Conservation (phyloP, 2,113 vertebrate species). For the Rhea americana region DNA sequence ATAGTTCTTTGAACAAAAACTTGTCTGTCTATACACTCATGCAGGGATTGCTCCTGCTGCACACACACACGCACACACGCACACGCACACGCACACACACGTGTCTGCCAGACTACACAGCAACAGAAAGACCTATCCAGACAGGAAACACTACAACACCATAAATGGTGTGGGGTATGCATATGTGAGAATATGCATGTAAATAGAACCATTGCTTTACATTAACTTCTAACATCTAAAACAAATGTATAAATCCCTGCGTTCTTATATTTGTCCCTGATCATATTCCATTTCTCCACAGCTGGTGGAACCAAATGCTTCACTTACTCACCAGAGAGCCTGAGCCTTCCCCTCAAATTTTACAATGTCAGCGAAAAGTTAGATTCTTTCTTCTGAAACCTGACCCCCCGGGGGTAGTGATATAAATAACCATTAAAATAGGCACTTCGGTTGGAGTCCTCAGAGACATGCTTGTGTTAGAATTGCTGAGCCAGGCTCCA, state of each 20-base stretch:
- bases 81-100: too few relatives aligned
- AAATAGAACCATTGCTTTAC: constrained; percentile 66
- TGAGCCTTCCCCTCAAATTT: constrained; percentile 64
- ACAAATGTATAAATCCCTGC: constrained; percentile 46
- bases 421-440: constrained; percentile 76
- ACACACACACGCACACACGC: too few relatives aligned
- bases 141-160: neutral
- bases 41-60: neutral
- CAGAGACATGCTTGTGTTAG: neutral
- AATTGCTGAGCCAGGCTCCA: constrained; percentile 11
- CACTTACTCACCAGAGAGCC: constrained; percentile 58
- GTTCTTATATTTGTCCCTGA: constrained; percentile 64
- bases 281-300: constrained; percentile 69
- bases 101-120: neutral
- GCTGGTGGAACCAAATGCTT: constrained; percentile 65
- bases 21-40: neutral
- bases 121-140: constrained; percentile 13
- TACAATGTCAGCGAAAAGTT: constrained; percentile 81
- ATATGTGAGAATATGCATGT: neutral
- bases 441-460: constrained; percentile 53
- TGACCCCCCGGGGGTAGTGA: constrained; percentile 53
- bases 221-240: constrained; percentile 48
- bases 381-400: constrained; percentile 77
- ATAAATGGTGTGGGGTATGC: neutral
- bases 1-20: neutral